A percentile compares a stretch with the other conserved stretches of the same genome.
These are phyloP conservation scores for Oncorhynchus clarkii DNA, from an alignment of 2,113 vertebrate genomes.

Conservation along the genomic window DNA sequence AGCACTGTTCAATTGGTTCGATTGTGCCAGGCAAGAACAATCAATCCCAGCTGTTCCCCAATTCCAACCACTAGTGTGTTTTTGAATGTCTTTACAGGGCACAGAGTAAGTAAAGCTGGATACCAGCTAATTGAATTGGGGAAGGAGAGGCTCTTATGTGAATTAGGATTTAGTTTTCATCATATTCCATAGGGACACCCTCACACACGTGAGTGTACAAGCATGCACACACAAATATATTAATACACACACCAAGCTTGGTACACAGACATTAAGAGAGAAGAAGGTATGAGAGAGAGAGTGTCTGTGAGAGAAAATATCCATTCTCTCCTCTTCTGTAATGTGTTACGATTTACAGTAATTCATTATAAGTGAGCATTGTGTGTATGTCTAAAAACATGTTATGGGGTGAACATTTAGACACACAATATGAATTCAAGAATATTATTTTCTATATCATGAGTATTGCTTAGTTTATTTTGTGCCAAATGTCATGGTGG, in stretches of 20 bases:
- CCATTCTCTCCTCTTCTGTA: neutral
- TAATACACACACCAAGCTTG: neutral
- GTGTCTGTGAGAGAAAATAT: neutral
- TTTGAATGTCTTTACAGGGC: constrained; percentile 35
- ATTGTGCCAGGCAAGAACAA: too few species aligned
- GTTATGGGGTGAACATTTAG: neutral
- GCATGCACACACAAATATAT: neutral
- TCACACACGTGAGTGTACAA: neutral
- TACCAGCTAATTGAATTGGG: constrained; percentile 29
- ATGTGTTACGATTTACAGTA: neutral
- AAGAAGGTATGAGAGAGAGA: neutral
- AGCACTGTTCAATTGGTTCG: too few species aligned
- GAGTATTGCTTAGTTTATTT: too few species aligned
- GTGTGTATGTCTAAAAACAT: neutral
- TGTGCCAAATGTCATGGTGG: too few species aligned
- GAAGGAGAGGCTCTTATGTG: constrained; percentile 9
- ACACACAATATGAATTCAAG: too few species aligned
- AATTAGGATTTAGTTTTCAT: constrained; percentile 13
- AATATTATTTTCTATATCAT: neutral
- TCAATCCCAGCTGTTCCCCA: constrained; percentile 31
- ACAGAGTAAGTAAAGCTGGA: constrained; percentile 43
- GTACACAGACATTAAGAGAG: too few species aligned
- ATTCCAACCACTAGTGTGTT: constrained; percentile 53
- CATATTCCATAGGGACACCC: neutral
- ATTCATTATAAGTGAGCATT: neutral